Evolutionary conservation across 2,888 invertebrate species (phyloP).

Genomic region (Acleris emargana): DNA sequence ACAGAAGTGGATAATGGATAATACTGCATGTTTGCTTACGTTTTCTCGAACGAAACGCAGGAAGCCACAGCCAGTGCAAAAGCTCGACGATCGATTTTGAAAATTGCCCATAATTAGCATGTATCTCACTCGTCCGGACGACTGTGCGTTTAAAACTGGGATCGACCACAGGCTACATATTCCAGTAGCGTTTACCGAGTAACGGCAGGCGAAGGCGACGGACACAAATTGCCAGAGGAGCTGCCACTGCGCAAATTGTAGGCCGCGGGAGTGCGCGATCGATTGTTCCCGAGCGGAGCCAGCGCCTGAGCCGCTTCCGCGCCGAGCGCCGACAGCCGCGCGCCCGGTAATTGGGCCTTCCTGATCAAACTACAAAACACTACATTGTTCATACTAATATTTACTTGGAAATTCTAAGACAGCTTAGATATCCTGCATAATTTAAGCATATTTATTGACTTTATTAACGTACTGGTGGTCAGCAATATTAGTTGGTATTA

Average conservation of each 20-base stretch:
- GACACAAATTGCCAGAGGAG: slow-evolving; percentile 79
- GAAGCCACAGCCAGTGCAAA: slow-evolving; percentile 75
- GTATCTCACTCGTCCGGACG: slow-evolving; percentile 76
- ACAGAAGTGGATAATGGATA: slow-evolving; percentile 43
- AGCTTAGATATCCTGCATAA: too few relatives aligned
- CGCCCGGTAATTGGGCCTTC: slow-evolving; percentile 32
- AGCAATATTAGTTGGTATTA: too few relatives aligned
- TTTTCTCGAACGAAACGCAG: slow-evolving; percentile 66
- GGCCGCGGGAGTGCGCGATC: slow-evolving; percentile 55
- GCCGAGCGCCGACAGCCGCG: slow-evolving; percentile 18
- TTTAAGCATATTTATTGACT: too few relatives aligned
- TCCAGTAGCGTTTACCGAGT: slow-evolving; percentile 82
- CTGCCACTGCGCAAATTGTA: slow-evolving; percentile 79
- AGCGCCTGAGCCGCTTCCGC: slow-evolving; percentile 33
- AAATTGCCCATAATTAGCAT: slow-evolving; percentile 82
- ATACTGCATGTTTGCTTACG: slow-evolving; percentile 56
- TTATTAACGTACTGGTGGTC: too few relatives aligned
- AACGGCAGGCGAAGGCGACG: slow-evolving; percentile 78
- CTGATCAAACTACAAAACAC: slow-evolving; percentile 15
- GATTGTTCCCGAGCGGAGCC: slow-evolving; percentile 60
- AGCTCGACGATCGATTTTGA: slow-evolving; percentile 81
- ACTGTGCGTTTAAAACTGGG: slow-evolving; percentile 76
- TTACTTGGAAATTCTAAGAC: too few relatives aligned
- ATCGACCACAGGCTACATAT: slow-evolving; percentile 78
- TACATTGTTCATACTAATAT: neutral